These are phyloP conservation scores for Masticophis lateralis DNA, from an alignment of 2,797 vertebrate species.

Conservation along the genomic window DNA sequence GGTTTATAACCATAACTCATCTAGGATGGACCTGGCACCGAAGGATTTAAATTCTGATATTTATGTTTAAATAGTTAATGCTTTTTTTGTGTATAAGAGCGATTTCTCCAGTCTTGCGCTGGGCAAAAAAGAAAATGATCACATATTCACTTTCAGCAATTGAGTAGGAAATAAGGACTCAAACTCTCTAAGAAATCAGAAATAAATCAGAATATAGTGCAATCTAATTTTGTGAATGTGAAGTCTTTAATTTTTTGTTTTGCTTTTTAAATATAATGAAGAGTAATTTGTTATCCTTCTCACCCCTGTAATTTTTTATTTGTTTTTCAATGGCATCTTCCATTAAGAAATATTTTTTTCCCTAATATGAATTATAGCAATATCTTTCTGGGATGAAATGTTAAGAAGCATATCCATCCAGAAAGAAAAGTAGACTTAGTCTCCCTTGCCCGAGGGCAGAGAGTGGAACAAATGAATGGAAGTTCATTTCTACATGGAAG, in stretches of 20 bases:
- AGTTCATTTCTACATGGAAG: background rate
- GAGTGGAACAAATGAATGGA: background rate
- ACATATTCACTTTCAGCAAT: background rate
- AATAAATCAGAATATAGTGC: background rate
- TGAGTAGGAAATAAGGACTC: background rate
- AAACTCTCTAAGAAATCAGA: background rate
- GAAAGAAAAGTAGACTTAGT: background rate
- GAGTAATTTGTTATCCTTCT: background rate
- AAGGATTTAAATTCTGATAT: background rate
- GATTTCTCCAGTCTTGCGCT: background rate
- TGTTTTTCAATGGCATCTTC: background rate
- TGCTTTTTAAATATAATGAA: background rate
- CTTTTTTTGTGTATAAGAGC: background rate
- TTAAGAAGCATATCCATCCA: background rate
- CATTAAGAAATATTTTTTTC: background rate
- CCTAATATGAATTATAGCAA: background rate
- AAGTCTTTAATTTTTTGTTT: background rate
- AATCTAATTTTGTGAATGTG: background rate
- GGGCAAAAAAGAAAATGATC: background rate
- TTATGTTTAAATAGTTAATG: background rate
- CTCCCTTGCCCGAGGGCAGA: background rate
- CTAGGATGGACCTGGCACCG: background rate
- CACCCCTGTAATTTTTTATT: background rate
- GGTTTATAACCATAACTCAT: background rate
- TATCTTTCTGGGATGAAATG: background rate